These are phyloP conservation scores for Perca schrenkii DNA, from an alignment of 2,113 vertebrate genomes.

Conservation along the genomic window DNA sequence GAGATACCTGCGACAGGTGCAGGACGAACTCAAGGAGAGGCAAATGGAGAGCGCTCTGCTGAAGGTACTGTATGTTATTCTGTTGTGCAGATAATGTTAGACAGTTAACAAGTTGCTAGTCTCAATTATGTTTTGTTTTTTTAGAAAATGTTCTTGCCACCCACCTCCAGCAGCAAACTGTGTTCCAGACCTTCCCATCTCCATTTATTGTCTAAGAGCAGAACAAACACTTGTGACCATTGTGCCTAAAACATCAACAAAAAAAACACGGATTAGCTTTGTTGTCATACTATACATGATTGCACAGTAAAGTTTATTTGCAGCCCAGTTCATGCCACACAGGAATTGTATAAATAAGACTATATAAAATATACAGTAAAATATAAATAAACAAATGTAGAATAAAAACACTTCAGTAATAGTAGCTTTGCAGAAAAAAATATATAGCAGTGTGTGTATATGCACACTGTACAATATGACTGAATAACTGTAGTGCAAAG, in stretches of 20 bases:
- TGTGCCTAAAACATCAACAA: too few relatives aligned
- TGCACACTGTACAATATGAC: neutral
- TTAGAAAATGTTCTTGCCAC: too few relatives aligned
- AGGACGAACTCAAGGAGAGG: constrained; percentile 83
- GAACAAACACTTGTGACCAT: too few relatives aligned
- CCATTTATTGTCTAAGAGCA: too few relatives aligned
- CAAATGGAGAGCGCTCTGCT: constrained; percentile 83
- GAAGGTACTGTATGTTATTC: constrained; percentile 68
- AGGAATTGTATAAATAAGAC: neutral
- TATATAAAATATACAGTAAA: neutral
- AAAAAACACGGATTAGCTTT: neutral
- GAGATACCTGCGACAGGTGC: constrained; percentile 77
- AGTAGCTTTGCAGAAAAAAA: neutral
- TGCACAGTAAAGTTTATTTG: neutral
- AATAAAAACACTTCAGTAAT: neutral
- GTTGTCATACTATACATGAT: neutral
- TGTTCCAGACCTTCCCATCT: too few relatives aligned
- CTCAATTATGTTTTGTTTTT: neutral
- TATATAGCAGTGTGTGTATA: too few relatives aligned
- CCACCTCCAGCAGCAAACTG: too few relatives aligned
- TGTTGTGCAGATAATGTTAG: neutral
- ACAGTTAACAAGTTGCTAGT: too few relatives aligned
- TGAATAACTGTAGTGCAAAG: neutral
- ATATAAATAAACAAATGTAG: neutral
- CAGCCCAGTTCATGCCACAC: neutral